Evolutionary conservation across 2,888 invertebrate genomes (phyloP).

Genomic region (Anoplius nigerrimus): DNA sequence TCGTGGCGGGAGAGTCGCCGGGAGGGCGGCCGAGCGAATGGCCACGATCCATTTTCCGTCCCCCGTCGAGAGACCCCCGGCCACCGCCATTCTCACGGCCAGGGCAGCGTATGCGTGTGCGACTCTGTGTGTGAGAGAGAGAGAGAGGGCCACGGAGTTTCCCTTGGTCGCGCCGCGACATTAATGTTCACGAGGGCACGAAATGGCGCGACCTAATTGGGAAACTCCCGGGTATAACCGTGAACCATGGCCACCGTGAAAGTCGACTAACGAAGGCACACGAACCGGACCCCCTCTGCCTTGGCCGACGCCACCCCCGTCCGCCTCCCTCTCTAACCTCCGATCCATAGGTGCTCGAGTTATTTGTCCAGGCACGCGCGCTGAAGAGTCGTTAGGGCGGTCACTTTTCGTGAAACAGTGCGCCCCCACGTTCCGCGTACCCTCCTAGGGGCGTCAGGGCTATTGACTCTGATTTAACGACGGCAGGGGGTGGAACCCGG

Average conservation of each 20-base stretch:
- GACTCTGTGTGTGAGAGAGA: too few species aligned
- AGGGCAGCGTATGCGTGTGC: background rate
- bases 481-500: too few species aligned
- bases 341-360: slow-evolving; percentile 11
- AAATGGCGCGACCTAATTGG: slow-evolving; percentile 53
- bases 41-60: slow-evolving; percentile 40
- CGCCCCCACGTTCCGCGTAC: too few species aligned
- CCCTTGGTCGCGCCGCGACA: slow-evolving; percentile 33
- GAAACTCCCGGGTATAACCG: slow-evolving; percentile 50
- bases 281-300: too few species aligned
- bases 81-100: too few species aligned
- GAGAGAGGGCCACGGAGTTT: slow-evolving; percentile 19
- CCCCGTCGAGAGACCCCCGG: background rate
- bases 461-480: too few species aligned
- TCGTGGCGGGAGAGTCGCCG: slow-evolving; percentile 1
- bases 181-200: slow-evolving; percentile 48
- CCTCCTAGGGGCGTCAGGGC: too few species aligned
- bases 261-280: slow-evolving; percentile 45
- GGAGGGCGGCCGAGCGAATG: slow-evolving; percentile 23
- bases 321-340: too few species aligned
- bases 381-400: slow-evolving; percentile 3
- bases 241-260: slow-evolving; percentile 31
- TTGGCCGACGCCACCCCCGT: background rate
- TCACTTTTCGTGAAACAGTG: background rate
- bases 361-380: slow-evolving; percentile 12